Evolutionary conservation across 2,113 vertebrate genomes (phyloP), one percentile per base, ranked within the genome.

Genomic region (Fulica atra): DNA sequence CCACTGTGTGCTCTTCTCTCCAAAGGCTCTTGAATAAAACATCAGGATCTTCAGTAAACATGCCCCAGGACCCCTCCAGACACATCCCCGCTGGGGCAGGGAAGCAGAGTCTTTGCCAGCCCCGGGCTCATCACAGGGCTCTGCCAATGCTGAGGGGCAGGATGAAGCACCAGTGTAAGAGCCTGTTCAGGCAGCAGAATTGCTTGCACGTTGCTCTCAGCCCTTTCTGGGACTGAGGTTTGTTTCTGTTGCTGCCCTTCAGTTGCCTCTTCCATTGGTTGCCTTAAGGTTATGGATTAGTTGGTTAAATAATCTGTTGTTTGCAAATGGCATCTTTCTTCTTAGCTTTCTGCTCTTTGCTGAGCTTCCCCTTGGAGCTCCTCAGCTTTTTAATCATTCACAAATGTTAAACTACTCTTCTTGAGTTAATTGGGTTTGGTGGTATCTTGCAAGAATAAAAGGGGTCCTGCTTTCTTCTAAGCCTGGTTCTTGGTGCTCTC

Each of bases 21-120:
- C 35, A 44, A 48, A 83, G 89, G 90, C 63, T 92, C 29, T 23
- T 95, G 95, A 93, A 93, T 96, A 94, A 96, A 96, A 83, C 90
- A 95, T 88, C 63, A 61, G 16, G 50, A 71, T 48, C 64, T 93
- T 79, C 60, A 31, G 24, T 77, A 29, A 89, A 72, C 20, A 7
- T 40, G 68, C 82, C 74, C 40, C 56, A 57, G 91, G 94, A 70
- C 68, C 88, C 48, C 74, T 91, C 21, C 76, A 81, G 63, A 66
- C 40, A 36, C 19, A 42, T 77, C 42, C 38, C n/a, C 46, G 10
- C 7, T 1, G 1, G 51, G 64, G 68, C 79, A 40, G 61, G 44
- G 80, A 88, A 70, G 82, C 88, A 38, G 66, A 76, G 68, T 38
- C 29, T 61, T 16, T 3, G 10, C 12, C 59, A 82, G 70, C 82